Evolutionary conservation across 2,113 vertebrate species (phyloP), one percentile per base, ranked within the genome.

Genomic region (Tamias sibiricus): DNA sequence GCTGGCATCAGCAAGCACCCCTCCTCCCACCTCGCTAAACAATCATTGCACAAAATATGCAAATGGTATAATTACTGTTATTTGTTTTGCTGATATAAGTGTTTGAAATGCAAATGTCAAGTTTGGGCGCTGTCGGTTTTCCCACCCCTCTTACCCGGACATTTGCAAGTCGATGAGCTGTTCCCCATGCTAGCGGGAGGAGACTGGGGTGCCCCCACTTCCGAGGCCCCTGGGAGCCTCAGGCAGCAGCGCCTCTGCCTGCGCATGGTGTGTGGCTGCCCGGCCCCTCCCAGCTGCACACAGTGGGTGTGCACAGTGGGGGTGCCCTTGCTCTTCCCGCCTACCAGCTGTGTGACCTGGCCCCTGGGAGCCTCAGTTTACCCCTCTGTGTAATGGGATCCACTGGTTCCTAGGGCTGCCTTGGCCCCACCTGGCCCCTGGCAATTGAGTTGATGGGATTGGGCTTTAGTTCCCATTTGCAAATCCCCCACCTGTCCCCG

Each of bases 21-120:
- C 91, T 91, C 97, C 91, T 96, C 97, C 97, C 75, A 97, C 98
- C 97, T 97, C 93, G 20, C 96, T 42, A 97, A 98, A 98, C 97
- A 97, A 97, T 98, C 98, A 95, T 72, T 94, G 98, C 97, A 96
- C 96, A 97, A 98, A 97, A 97, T 98, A 98, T 98, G 98, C 98
- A 98, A 98, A 99, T 98, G 97, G 91, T 94, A 95, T 98, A 98
- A 99, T 99, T 98, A 98, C 98, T 97, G 98, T 97, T 98, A 96
- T 98, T 98, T 98, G 98, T 98, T 99, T 98, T 98, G 97, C 97
- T 97, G 97, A 97, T 98, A 95, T 77, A 97, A 98, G 98, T 92
- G 96, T 98, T 98, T 98, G 98, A 98, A 98, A 98, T 98, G 97
- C 98, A 98, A 98, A 98, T 98, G 98, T 98, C 98, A 98, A 92